phyloP scores from a whole-genome alignment of 2,113 vertebrate genomes.

The Elephas maximus region DNA sequence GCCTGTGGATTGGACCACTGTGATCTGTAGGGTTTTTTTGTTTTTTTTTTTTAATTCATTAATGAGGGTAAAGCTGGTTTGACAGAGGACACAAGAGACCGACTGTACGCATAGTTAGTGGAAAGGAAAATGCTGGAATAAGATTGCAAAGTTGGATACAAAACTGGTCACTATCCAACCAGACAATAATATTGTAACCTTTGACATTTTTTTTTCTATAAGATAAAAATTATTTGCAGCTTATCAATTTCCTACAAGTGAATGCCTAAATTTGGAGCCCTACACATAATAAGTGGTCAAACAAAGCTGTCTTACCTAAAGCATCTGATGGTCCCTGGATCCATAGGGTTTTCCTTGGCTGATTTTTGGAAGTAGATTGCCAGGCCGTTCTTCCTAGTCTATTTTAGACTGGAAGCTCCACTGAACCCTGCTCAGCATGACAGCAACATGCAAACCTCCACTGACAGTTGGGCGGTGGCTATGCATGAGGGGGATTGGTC shows the following conservation, averaged over 20 bases:
- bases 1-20: not conserved
- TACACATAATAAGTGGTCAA: not conserved
- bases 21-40: not conserved
- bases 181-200: not conserved
- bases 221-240: not conserved
- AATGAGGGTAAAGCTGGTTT: too few relatives aligned
- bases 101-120: not conserved
- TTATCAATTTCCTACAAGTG: not conserved
- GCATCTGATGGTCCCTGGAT: not conserved
- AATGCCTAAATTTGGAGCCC: not conserved
- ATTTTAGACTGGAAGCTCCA: not conserved
- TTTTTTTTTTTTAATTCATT: not conserved
- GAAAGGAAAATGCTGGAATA: not conserved
- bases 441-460: too few relatives aligned
- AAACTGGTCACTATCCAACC: not conserved
- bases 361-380: not conserved
- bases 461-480: not conserved
- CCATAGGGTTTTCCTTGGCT: not conserved
- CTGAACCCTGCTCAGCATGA: not conserved
- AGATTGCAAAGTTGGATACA: not conserved
- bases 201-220: not conserved
- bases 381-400: not conserved
- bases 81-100: too few relatives aligned
- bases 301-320: too few relatives aligned
- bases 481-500: not conserved